Percentiles rank a stretch among this genome's conserved stretches.
These are phyloP conservation scores for Arctocebus calabarensis DNA, from an alignment of 2,797 vertebrate genomes.

Conservation along the genomic window DNA sequence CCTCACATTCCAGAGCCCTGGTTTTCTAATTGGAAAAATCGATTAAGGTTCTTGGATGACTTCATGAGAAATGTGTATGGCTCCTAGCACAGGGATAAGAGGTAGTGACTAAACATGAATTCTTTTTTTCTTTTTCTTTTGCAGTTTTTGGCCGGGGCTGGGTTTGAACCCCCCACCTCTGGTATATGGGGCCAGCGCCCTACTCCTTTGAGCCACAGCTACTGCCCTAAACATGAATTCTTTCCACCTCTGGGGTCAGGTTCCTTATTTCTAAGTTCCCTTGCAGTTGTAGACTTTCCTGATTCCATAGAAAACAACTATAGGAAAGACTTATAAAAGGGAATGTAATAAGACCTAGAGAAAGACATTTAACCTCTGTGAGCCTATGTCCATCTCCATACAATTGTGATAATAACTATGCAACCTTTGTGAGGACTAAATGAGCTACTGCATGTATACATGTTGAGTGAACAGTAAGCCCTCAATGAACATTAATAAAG, in stretches of 20 bases:
- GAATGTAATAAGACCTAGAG: not conserved
- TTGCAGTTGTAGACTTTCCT: not conserved
- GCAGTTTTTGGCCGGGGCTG: too few species aligned
- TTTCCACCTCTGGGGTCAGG: not conserved
- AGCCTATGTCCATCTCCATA: not conserved
- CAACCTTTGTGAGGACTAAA: not conserved
- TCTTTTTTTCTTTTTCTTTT: not conserved
- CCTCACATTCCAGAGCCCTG: not conserved
- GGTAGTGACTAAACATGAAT: not conserved
- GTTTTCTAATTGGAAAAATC: not conserved
- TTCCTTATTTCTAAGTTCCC: constrained; percentile 21
- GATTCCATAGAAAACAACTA: not conserved
- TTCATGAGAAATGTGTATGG: not conserved
- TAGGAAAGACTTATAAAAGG: not conserved
- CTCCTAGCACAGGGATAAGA: not conserved
- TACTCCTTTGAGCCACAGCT: too few species aligned
- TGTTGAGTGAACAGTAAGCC: not conserved
- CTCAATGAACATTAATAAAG: not conserved
- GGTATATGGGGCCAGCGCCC: too few species aligned
- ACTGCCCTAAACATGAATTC: not conserved
- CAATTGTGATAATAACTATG: not conserved
- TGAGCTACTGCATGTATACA: not conserved
- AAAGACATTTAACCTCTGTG: not conserved
- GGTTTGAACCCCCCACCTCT: too few species aligned
- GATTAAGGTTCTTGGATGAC: not conserved